A percentile compares a stretch with the other conserved stretches of the same genome.
Evolutionary conservation across 2,888 invertebrate genomes (phyloP).

Genomic region (Ennomos fuscantarius): DNA sequence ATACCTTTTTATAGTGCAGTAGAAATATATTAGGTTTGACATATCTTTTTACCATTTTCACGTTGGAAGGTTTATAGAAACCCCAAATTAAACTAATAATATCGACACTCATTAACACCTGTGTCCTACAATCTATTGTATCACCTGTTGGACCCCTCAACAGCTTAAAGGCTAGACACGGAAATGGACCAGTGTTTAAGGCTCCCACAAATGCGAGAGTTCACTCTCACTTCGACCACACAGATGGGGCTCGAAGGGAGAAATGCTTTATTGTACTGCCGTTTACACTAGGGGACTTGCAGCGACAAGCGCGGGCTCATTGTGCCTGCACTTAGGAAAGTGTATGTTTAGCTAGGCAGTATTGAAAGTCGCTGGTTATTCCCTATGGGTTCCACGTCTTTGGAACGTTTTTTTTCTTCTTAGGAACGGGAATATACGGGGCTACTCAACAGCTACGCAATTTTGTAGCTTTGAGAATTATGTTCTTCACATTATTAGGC

Average conservation of each 20-base stretch:
- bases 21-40: no score
- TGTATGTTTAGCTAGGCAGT: slow-evolving; percentile 11
- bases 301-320: slow-evolving; percentile 11
- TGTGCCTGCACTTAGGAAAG: slow-evolving; percentile 30
- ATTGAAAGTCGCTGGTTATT: neutral
- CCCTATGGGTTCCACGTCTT: no score
- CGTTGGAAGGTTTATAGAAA: neutral
- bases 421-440: no score
- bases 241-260: slow-evolving; percentile 66
- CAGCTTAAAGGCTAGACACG: slow-evolving; percentile 21
- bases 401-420: no score
- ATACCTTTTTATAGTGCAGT: no score
- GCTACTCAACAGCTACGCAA: no score
- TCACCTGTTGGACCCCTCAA: slow-evolving; percentile 14
- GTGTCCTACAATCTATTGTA: slow-evolving; percentile 13
- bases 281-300: slow-evolving; percentile 16
- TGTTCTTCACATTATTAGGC: no score
- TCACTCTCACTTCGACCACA: slow-evolving; percentile 57
- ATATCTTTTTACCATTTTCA: no score
- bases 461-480: no score
- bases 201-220: slow-evolving; percentile 57
- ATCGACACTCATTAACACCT: slow-evolving; percentile 22
- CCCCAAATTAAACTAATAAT: slow-evolving; percentile 12
- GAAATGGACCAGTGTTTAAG: slow-evolving; percentile 41
- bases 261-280: slow-evolving; percentile 55